Evolutionary conservation across 2,888 invertebrate species (phyloP), one percentile per base, ranked within the genome.

Genomic region (Oithona nana): DNA sequence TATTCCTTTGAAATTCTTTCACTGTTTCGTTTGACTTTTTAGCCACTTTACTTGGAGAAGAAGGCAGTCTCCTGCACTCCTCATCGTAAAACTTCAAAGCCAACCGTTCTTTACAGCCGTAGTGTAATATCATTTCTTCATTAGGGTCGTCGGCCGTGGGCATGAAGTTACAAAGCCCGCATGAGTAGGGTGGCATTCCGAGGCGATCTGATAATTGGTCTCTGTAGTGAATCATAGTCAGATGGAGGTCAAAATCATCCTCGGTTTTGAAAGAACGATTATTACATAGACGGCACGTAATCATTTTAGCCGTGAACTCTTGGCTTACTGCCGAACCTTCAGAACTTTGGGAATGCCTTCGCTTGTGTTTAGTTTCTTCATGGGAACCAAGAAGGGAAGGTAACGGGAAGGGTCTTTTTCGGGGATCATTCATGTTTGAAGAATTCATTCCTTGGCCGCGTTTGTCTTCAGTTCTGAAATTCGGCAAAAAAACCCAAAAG

Each of bases 71-170:
- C 6, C n/a, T 50, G 22, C 39, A 50, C 16, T 59, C 59, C 24
- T 49, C 13, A n/a, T 59, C 26, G 24, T 59, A 59, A 28, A 28
- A 59, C 59, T 59, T 24, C 6, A 59, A 22, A 29, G 59, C 24
- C 28, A 59, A 13, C 11, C 49, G 22, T 28, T 59, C 59, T 20
- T 59, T 26, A 26, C 59, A 49, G 48, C 59, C 59, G 28, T 59
- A 59, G 59, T 59, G 59, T 50, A 59, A 49, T n/a, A 59, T n/a
- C n/a, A 59, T 24, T 3, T 59, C 59, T 28, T 59, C 59, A 28
- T 39, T 49, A 29, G 24, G 16, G 26, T 50, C 50, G 20, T 39
- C 48, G n/a, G 24, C 26, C 13, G 49, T 49, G 20, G 62, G 56
- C 11, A 6, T 20, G 22, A 48, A 62, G 22, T 28, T 28, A 28